These are phyloP conservation scores for Acrocyrtus sp. DNA, from an alignment of 2,888 invertebrate species.

Conservation along the genomic window DNA sequence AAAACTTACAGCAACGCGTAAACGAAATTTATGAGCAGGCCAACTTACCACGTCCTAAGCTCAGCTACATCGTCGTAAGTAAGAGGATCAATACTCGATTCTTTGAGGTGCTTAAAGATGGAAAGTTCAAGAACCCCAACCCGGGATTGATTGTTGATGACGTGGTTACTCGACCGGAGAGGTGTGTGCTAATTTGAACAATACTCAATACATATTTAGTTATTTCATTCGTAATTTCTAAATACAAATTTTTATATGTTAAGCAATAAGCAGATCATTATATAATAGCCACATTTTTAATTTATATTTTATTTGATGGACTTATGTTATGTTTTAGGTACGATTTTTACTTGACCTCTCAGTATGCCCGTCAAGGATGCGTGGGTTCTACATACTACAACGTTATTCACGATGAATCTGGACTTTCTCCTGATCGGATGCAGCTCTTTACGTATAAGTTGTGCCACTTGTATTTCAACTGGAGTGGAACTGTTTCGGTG, in stretches of 20 bases:
- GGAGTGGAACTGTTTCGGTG: slow-evolving; percentile 70
- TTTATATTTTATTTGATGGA: no score
- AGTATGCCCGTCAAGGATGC: slow-evolving; percentile 87
- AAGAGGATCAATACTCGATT: slow-evolving; percentile 77
- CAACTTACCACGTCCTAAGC: slow-evolving; percentile 59
- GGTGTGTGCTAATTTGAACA: slow-evolving; percentile 73
- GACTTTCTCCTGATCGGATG: slow-evolving; percentile 76
- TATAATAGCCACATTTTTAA: no score
- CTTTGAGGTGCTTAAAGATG: slow-evolving; percentile 65
- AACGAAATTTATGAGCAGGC: neutral
- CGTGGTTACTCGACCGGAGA: slow-evolving; percentile 79
- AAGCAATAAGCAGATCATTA: no score
- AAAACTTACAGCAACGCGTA: no score
- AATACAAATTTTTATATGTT: no score
- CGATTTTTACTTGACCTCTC: slow-evolving; percentile 91
- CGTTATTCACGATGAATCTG: slow-evolving; percentile 79
- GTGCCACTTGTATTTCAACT: slow-evolving; percentile 91
- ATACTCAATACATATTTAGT: no score
- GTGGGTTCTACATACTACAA: slow-evolving; percentile 92
- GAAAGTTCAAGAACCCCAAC: slow-evolving; percentile 70
- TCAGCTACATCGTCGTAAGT: slow-evolving; percentile 86
- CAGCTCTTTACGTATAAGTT: slow-evolving; percentile 89
- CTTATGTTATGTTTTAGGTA: slow-evolving; percentile 72
- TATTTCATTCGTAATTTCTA: no score
- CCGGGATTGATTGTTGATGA: slow-evolving; percentile 91